Evolutionary conservation across 2,888 invertebrate species (phyloP), one percentile per base, ranked within the genome.

Genomic region (Cephus rjabovi): DNA sequence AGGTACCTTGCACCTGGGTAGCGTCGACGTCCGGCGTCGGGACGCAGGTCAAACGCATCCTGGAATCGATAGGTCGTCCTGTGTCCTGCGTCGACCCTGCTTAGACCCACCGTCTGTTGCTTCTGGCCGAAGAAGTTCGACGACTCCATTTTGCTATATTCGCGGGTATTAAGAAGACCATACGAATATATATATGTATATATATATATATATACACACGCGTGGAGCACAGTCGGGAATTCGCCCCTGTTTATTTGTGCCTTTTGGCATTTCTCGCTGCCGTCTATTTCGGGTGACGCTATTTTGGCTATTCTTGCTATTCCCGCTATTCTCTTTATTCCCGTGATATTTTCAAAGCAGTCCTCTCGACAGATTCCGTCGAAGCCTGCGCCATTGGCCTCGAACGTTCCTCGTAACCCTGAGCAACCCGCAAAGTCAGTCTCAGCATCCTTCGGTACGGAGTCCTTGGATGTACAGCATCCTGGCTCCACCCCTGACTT

Each of bases 261-360:
- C 70, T 70, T 70, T 70, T 70, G 70, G 30, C 70, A 70, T 70
- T 70, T 69, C 74, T 34, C 74, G 9, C 6, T 15, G 34, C 35
- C 31, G 34, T 35, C 74, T 34, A 33, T 34, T 74, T 35, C n/a
- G 33, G 34, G 34, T 6, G 15, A 6, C 34, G 35, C 33, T 74
- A 35, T 74, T 34, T 34, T n/a, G 12, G 74, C 34, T 12, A 70
- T 70, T 30, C 70, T 30, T 33, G n/a, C 74, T 34, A 34, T 34
- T 34, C 74, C 35, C 74, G 34, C 74, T 30, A 35, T 34, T 34
- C 74, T 74, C 74, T 71, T 34, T 71, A 34, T 74, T 34, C 35
- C n/a, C 75, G 40, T 33, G 75, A 33, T 74, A 35, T 74, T 37
- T 74, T 37, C 34, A 12, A 35, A 31, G 30, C 34, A 12, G 2